Evolutionary conservation across 2,113 vertebrate species (phyloP), one percentile per base, ranked within the genome.

Genomic region (Tiliqua scincoides): DNA sequence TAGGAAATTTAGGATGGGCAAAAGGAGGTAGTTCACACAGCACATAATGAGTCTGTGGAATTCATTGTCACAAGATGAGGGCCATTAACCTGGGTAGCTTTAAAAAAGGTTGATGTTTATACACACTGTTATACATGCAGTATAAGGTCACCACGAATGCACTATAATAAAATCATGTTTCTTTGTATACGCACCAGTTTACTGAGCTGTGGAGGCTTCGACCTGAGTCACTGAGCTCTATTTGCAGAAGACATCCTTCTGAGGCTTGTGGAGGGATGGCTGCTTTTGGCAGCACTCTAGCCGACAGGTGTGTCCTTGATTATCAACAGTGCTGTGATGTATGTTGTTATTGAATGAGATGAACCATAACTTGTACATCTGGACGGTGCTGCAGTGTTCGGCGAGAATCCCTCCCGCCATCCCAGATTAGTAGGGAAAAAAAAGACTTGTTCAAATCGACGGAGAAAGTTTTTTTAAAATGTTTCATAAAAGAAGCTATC

Each of bases 351-450:
- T 1, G 87, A 79, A 86, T 32, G 88, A 93, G 89, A 88, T 87
- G 83, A 93, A 89, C 35, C 89, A 2, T 73, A 88, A 82, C 87
- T 84, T 52, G 61, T 67, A 83, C 93, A 95, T 89, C 93, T 94
- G 90, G 88, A 76, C 76, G 11, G 35, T 78, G 67, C 10, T 4
- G 91, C 88, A 43, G 88, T 0, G 3, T 75, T 37, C 20, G 1
- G 18, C 1, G 0, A 48, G 79, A 85, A 87, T 70, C 37, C 77
- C 82, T 8, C 43, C 43, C 43, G 4, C 43, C 43, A 48, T 48
- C 71, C 40, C 86, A 61, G 43, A 70, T 82, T 78, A 43, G 32
- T 1, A 68, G 57, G 37, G 52, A 83, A 65, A 6, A 82, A 83
- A 83, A 59, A 5, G 68, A 0, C 1, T 73, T 6, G n/a, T n/a